Evolutionary conservation across 2,888 invertebrate species (phyloP).

Genomic region (Papilio elwesi): DNA sequence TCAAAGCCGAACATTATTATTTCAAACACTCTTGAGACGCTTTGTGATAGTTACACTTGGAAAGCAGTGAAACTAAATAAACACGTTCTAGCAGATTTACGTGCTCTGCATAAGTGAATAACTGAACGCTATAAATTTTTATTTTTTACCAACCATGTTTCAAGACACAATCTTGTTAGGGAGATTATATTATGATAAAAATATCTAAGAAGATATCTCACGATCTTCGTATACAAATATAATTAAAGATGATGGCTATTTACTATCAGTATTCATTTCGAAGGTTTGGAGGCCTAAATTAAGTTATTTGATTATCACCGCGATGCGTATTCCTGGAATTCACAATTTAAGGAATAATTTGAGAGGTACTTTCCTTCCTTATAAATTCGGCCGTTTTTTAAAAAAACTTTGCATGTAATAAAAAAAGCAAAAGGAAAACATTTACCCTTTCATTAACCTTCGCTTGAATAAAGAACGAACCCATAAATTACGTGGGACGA

Average conservation of each 20-base stretch:
- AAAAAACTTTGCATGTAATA: conserved; percentile 29
- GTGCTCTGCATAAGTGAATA: background rate
- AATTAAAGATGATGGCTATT: no score
- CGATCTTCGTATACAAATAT: no score
- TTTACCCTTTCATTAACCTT: conserved; percentile 36
- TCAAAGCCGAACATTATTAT: background rate
- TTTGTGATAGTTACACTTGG: background rate
- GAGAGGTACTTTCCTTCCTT: background rate
- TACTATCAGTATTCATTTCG: no score
- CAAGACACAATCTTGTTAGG: no score
- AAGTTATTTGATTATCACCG: no score
- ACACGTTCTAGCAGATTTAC: conserved; percentile 1
- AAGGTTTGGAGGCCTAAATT: no score
- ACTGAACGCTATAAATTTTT: no score
- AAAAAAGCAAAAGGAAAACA: conserved; percentile 31
- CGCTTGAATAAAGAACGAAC: conserved; percentile 36
- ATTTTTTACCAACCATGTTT: no score
- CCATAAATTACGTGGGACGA: conserved; percentile 37
- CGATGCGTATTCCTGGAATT: no score
- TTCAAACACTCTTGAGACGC: background rate
- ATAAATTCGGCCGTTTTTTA: background rate
- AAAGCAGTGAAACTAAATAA: background rate
- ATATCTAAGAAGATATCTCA: no score
- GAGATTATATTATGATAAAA: no score
- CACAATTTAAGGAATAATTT: background rate